Evolutionary conservation across 2,113 vertebrate genomes (phyloP).

Genomic region (Tyto alba): DNA sequence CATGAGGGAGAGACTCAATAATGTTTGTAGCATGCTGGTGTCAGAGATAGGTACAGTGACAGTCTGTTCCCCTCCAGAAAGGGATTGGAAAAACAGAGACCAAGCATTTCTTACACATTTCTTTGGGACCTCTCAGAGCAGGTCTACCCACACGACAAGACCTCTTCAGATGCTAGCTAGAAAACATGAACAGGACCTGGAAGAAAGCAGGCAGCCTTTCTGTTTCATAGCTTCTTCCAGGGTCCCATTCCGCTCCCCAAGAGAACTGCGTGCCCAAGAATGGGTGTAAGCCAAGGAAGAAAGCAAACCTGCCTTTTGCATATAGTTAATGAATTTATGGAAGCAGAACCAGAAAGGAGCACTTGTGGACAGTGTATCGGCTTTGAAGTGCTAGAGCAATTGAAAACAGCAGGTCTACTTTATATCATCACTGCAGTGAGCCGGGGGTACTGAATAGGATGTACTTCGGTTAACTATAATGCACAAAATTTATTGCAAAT

Average conservation of each 20-base stretch:
- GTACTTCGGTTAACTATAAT: neutral
- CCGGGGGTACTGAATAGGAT: neutral
- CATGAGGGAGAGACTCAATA: neutral
- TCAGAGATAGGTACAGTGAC: neutral
- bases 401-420: neutral
- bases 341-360: neutral
- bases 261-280: neutral
- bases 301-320: neutral
- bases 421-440: neutral
- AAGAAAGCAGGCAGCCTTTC: neutral
- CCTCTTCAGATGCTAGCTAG: neutral
- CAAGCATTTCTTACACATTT: neutral
- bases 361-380: neutral
- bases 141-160: neutral
- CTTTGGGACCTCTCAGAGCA: neutral
- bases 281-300: neutral
- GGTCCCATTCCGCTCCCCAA: neutral
- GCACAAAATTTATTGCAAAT: neutral
- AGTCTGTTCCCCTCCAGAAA: neutral
- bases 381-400: neutral
- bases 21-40: rapidly evolving
- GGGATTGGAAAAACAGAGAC: neutral
- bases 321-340: neutral
- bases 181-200: neutral
- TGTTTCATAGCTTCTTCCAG: neutral